phyloP scores from a whole-genome alignment of 2,113 vertebrate species.

The Paralichthys olivaceus region DNA sequence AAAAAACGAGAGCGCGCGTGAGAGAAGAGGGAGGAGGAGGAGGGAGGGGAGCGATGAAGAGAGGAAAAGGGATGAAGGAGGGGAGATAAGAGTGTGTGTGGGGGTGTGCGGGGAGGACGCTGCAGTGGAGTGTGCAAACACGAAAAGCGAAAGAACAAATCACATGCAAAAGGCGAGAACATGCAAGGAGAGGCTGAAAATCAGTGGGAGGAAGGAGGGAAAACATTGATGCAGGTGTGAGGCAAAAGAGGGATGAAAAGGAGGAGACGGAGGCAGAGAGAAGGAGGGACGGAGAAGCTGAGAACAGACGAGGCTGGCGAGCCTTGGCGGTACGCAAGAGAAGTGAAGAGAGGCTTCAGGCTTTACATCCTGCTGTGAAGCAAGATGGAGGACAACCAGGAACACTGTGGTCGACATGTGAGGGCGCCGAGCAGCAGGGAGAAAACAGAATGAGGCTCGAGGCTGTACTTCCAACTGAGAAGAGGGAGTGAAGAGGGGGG shows the following conservation, averaged over 20 bases:
- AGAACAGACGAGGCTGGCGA: constrained; percentile 29
- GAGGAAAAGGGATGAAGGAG: constrained; percentile 56
- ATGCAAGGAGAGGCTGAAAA: constrained; percentile 22
- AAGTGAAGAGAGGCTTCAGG: constrained; percentile 48
- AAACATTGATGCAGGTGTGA: constrained; percentile 15
- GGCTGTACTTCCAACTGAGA: constrained; percentile 57
- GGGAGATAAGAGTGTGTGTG: constrained; percentile 54
- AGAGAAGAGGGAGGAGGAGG: constrained; percentile 33
- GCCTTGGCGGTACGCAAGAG: constrained; percentile 21
- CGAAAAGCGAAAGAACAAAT: constrained; percentile 53
- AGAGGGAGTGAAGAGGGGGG: constrained; percentile 21
- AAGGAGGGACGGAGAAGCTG: constrained; percentile 1
- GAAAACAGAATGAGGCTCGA: constrained; percentile 58
- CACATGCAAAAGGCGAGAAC: constrained; percentile 9
- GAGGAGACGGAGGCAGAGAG: constrained; percentile 11
- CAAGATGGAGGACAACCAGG: constrained; percentile 70
- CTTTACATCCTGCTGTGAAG: constrained; percentile 58
- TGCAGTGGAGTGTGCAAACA: constrained; percentile 51
- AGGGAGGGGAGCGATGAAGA: constrained; percentile 45
- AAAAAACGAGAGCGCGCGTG: constrained; percentile 52
- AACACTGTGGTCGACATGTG: constrained; percentile 51
- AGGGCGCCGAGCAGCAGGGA: constrained; percentile 49
- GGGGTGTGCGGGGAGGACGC: constrained; percentile 2
- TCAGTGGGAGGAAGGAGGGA: constrained; percentile 33
- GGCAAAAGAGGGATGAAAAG: constrained; percentile 15